These are phyloP conservation scores for Tenodera sinensis DNA, from an alignment of 2,888 invertebrate genomes.

Conservation along the genomic window DNA sequence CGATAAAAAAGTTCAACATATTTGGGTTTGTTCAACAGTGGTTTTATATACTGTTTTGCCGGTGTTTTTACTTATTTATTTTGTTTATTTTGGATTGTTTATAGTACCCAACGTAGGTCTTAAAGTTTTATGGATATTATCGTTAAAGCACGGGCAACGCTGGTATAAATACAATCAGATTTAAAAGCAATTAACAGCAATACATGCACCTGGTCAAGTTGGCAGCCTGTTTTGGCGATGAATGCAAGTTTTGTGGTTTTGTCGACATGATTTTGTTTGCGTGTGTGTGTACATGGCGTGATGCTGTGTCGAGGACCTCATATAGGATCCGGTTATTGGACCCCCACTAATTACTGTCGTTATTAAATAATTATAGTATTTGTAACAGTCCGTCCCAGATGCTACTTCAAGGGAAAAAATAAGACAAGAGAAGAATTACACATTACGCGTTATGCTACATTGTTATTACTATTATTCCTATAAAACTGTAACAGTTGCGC, in stretches of 20 bases:
- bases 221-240: too few relatives aligned
- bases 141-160: too few relatives aligned
- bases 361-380: slow-evolving; percentile 9
- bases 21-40: too few relatives aligned
- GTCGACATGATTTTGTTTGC: neutral
- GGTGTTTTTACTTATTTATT: too few relatives aligned
- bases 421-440: neutral
- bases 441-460: neutral
- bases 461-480: neutral
- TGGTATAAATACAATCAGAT: too few relatives aligned
- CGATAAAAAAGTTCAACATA: too few relatives aligned
- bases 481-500: neutral
- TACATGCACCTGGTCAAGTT: too few relatives aligned
- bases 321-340: neutral
- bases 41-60: too few relatives aligned
- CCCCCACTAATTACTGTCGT: neutral
- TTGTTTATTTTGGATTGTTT: too few relatives aligned
- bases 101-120: too few relatives aligned
- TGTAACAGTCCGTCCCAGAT: neutral
- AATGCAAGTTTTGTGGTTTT: neutral
- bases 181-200: too few relatives aligned
- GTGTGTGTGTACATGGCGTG: neutral
- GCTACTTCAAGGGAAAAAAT: neutral
- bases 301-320: neutral
- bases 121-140: too few relatives aligned